Evolutionary conservation across 2,888 invertebrate species (phyloP).

Genomic region (Lagria hirta): DNA sequence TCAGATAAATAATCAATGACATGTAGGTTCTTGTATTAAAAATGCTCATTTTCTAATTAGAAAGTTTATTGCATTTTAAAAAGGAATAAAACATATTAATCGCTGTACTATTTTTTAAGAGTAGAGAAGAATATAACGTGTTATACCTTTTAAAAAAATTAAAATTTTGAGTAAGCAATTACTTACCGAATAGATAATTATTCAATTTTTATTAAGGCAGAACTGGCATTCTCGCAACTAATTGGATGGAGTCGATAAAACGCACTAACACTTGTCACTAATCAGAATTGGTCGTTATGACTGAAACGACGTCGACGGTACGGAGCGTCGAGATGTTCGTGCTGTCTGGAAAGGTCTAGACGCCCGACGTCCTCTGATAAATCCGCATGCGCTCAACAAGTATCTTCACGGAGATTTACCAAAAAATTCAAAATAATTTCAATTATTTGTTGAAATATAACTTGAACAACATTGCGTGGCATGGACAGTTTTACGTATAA

Average conservation of each 20-base stretch:
- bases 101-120: no score
- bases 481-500: no score
- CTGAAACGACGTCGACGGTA: constrained; percentile 18
- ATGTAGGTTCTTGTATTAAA: no score
- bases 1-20: no score
- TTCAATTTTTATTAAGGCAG: constrained; percentile 20
- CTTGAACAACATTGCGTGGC: no score
- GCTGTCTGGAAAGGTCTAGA: constrained; percentile 35
- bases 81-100: no score
- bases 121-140: no score
- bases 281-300: constrained; percentile 31
- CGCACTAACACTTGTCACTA: constrained; percentile 30
- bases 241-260: constrained; percentile 20
- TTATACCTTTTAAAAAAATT: no score
- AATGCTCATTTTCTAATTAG: no score
- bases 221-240: constrained; percentile 15
- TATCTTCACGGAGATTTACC: constrained; percentile 14
- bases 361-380: constrained; percentile 30
- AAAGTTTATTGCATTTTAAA: no score
- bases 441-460: constrained; percentile 9
- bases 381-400: constrained; percentile 33
- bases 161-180: no score
- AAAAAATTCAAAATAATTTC: constrained; percentile 13
- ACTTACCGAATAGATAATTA: constrained; percentile 1
- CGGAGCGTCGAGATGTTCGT: constrained; percentile 30